Evolutionary conservation across 1,140 invertebrate genomes (phyloP), one percentile per base, ranked within the genome.

Genomic region (Micrasema minimum): DNA sequence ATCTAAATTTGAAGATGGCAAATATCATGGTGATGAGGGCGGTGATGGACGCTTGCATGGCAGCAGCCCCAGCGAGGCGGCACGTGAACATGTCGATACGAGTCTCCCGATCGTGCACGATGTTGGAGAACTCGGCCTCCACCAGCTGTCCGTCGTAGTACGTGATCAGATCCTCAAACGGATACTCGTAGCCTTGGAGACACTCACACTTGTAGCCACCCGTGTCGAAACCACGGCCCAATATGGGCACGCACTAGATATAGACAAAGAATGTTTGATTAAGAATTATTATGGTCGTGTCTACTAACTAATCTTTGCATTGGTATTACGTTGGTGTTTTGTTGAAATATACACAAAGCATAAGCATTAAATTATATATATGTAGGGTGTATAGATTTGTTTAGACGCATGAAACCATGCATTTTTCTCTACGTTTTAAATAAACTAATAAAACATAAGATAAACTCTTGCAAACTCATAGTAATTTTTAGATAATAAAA

Each of bases 181-280:
- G 96, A 87, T 98, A 99, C 80, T 99, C 97, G 79, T 90, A 99
- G 22, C 96, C 97, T 85, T 99, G 96, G 61, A 94, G 90, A 79
- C 97, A 99, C 80, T 98, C 96, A 82, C 97, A 99, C 84, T 99
- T 99, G 84, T 99, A 99, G n/a, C 95, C 95, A 57, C 96, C 96
- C 11, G 90, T 90, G 73, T 96, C 91, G 80, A 95, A 97, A 50
- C 94, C 93, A 80, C 95, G 88, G 12, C 96, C 96, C 75, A 93
- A 88, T 70, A 98, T 93, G 11, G 96, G 95, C 18, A 97, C 93
- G 82, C 97, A 99, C 95, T 98, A 83, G 35, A 88, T 88, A 74
- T 1, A 65, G 71, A 57, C 0, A 31, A 3, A 31, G 26, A 31
- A 31, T 31, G 26, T 31, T n/a, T n/a, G n/a, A n/a, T n/a, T n/a